A percentile compares a stretch with the other conserved stretches of the same genome.
Evolutionary conservation across 2,888 invertebrate genomes (phyloP).

Genomic region (Frankliniella fusca): DNA sequence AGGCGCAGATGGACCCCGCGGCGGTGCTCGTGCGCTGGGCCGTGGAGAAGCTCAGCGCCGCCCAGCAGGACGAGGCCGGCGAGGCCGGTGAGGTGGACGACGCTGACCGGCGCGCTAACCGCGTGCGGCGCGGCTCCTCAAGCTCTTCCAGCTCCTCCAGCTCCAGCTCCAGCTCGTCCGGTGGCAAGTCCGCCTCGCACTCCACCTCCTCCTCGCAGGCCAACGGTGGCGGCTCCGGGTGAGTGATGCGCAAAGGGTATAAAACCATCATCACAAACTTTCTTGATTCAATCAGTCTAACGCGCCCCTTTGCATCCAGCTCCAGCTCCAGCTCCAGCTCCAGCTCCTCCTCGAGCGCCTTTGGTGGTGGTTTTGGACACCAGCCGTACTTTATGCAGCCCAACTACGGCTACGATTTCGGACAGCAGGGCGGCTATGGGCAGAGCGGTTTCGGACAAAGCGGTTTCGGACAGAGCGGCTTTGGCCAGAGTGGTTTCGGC

Average conservation of each 20-base stretch:
- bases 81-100: background rate
- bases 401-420: background rate
- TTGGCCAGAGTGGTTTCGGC: background rate
- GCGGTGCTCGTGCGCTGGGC: too few relatives aligned
- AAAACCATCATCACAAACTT: background rate
- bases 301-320: background rate
- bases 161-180: conserved; percentile 3
- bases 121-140: background rate
- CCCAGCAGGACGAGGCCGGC: background rate
- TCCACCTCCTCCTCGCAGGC: background rate
- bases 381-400: background rate
- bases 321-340: conserved; percentile 5
- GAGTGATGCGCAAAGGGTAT: background rate
- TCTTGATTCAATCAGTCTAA: background rate
- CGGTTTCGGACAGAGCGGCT: background rate
- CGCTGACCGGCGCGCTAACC: background rate
- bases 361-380: background rate
- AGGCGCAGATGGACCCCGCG: background rate
- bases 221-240: background rate
- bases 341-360: background rate
- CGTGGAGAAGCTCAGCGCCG: background rate
- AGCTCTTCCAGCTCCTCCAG: conserved; percentile 17
- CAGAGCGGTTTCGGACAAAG: background rate
- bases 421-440: background rate
- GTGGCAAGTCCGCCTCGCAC: background rate